Evolutionary conservation across 2,113 vertebrate genomes (phyloP).

Genomic region (Chaetura pelagica): DNA sequence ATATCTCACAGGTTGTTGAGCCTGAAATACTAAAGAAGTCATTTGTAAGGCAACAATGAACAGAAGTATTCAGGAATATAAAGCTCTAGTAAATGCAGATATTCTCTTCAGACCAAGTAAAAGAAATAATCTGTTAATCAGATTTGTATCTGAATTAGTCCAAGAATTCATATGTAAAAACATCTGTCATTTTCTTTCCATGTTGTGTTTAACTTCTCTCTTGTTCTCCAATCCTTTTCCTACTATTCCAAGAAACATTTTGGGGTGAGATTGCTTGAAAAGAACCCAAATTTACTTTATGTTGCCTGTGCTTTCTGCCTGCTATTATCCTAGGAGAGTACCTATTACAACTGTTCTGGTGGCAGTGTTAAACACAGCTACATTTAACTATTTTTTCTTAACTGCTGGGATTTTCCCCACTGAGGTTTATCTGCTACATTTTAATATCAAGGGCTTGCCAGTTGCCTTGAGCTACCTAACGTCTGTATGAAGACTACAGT

Average conservation of each 20-base stretch:
- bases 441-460: neutral
- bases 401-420: neutral
- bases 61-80: neutral
- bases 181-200: neutral
- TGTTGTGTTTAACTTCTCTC: neutral
- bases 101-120: neutral
- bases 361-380: neutral
- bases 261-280: constrained; percentile 46
- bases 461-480: neutral
- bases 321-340: neutral
- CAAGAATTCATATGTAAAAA: neutral
- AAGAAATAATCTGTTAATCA: neutral
- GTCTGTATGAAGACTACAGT: neutral
- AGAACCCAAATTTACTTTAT: constrained; percentile 1
- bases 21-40: neutral
- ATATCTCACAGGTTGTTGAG: neutral
- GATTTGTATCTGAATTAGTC: neutral
- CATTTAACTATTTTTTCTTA: neutral
- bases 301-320: neutral
- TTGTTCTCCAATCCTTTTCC: constrained; percentile 3
- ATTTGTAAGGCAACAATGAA: neutral
- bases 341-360: neutral
- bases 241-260: neutral
- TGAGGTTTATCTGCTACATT: neutral
- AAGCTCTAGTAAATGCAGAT: neutral